These are phyloP conservation scores for Crocidura indochinensis DNA, from an alignment of 2,797 vertebrate genomes.

Conservation along the genomic window DNA sequence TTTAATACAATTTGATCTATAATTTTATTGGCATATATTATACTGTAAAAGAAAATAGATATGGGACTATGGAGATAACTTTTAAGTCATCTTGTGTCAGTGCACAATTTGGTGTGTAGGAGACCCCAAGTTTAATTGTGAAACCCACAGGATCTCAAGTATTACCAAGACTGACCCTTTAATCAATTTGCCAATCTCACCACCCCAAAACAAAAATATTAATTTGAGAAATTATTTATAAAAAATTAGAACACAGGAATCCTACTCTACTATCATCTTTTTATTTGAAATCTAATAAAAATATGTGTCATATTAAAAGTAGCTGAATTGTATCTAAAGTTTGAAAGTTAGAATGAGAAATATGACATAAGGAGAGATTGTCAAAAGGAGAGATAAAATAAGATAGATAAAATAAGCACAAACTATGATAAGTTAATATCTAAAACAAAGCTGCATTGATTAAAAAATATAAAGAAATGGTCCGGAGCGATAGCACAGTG, in stretches of 20 bases:
- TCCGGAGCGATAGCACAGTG: too few species aligned
- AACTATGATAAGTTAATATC: not conserved
- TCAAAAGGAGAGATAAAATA: not conserved
- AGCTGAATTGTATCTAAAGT: conserved; percentile 2
- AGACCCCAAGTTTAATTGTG: too few species aligned
- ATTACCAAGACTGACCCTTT: too few species aligned
- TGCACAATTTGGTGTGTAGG: not conserved
- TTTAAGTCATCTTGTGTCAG: too few species aligned
- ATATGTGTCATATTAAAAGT: conserved; percentile 56
- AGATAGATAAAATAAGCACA: conserved; percentile 28
- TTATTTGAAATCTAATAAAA: conserved; percentile 70
- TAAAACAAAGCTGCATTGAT: conserved; percentile 5
- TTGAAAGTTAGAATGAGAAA: conserved; percentile 53
- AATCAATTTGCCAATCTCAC: too few species aligned
- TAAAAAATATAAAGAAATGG: too few species aligned
- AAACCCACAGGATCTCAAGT: too few species aligned
- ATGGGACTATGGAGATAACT: not conserved
- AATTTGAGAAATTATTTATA: not conserved
- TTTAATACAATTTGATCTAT: conserved; percentile 22
- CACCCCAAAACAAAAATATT: too few species aligned
- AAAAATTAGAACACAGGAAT: conserved; percentile 65
- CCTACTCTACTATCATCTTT: conserved; percentile 48
- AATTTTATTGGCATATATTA: conserved; percentile 14
- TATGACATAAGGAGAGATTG: not conserved
- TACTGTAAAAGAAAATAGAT: conserved; percentile 59